These are phyloP conservation scores for Coelinius sp. DNA, from an alignment of 2,888 invertebrate species.

Conservation along the genomic window DNA sequence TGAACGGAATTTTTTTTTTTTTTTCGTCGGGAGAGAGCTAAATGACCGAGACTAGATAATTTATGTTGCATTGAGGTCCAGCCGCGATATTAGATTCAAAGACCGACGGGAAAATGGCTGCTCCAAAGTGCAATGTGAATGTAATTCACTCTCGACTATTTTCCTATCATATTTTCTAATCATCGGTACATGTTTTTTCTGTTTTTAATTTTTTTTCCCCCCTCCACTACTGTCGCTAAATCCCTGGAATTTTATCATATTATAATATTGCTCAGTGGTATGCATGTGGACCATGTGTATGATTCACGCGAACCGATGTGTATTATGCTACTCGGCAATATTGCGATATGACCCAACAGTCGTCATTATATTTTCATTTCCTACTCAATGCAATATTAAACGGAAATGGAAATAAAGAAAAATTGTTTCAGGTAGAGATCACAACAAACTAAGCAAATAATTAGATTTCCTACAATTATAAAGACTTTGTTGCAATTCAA, in stretches of 20 bases:
- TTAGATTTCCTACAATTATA: not conserved
- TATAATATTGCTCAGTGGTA: constrained; percentile 19
- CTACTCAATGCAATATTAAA: constrained; percentile 34
- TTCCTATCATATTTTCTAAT: constrained; percentile 19
- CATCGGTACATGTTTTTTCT: constrained; percentile 4
- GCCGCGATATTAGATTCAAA: constrained; percentile 13
- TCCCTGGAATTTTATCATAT: constrained; percentile 38
- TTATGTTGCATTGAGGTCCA: constrained; percentile 19
- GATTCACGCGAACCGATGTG: constrained; percentile 39
- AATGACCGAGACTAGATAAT: constrained; percentile 13
- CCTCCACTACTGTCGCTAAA: constrained; percentile 2
- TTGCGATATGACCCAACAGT: constrained; percentile 19
- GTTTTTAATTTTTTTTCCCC: constrained; percentile 5
- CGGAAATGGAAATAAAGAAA: constrained; percentile 10
- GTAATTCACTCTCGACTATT: constrained; percentile 23
- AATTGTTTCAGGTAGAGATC: not conserved
- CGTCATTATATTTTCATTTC: constrained; percentile 35
- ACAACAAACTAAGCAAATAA: not conserved
- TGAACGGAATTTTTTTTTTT: not conserved
- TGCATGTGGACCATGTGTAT: constrained; percentile 22
- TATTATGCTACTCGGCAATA: constrained; percentile 19
- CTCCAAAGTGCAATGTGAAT: constrained; percentile 11
- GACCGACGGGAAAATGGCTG: constrained; percentile 9
- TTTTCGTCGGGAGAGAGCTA: not conserved
- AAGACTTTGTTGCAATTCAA: not conserved